These are phyloP conservation scores for Lutraria lutraria DNA, from an alignment of 2,888 invertebrate genomes.

Conservation along the genomic window DNA sequence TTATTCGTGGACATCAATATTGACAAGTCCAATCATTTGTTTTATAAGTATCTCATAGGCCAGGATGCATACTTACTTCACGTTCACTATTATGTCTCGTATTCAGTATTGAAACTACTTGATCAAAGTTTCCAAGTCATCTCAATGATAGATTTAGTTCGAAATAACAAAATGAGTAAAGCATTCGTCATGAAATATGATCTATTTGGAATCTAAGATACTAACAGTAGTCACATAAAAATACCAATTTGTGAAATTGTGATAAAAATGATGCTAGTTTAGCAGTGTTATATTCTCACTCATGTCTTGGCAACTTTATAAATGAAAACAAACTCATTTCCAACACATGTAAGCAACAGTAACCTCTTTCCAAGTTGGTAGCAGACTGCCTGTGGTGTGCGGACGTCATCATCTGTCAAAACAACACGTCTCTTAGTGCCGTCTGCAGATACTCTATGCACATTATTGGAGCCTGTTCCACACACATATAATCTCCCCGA, in stretches of 20 bases:
- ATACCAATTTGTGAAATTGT: too few species aligned
- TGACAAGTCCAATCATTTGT: too few species aligned
- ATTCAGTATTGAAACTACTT: too few species aligned
- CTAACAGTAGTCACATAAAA: too few species aligned
- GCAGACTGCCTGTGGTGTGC: constrained; percentile 62
- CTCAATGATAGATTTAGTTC: too few species aligned
- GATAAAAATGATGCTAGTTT: too few species aligned
- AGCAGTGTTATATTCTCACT: background rate
- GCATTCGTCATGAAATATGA: background rate
- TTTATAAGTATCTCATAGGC: too few species aligned
- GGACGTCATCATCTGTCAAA: constrained; percentile 54
- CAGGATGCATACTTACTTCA: too few species aligned
- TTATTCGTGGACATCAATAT: too few species aligned
- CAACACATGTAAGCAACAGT: constrained; percentile 53
- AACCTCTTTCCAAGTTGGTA: constrained; percentile 53
- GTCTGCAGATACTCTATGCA: constrained; percentile 63
- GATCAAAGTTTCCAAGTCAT: too few species aligned
- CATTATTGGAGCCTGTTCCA: constrained; percentile 61
- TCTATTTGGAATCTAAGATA: background rate
- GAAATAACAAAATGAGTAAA: too few species aligned
- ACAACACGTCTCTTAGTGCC: constrained; percentile 51
- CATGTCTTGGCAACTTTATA: constrained; percentile 50
- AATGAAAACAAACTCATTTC: constrained; percentile 55
- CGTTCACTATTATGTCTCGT: too few species aligned
- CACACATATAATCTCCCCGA: constrained; percentile 65